Evolutionary conservation across 2,113 vertebrate genomes (phyloP).

Genomic region (Rhipidura dahli): DNA sequence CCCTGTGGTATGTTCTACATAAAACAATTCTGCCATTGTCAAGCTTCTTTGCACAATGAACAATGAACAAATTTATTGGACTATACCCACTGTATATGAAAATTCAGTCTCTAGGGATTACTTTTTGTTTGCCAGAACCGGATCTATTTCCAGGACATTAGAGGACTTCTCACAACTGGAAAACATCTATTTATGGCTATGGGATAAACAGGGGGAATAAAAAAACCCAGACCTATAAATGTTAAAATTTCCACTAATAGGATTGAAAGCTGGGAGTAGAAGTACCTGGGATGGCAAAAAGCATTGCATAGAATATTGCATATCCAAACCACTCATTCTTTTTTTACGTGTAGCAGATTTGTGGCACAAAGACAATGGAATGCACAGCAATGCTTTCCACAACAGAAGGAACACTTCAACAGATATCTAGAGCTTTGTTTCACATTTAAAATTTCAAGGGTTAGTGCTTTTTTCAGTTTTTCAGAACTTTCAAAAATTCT

Average conservation of each 20-base stretch:
- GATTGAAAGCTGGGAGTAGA: neutral
- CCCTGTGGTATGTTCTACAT: neutral
- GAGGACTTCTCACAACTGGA: neutral
- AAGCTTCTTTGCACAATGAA: neutral
- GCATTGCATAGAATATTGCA: neutral
- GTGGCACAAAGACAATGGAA: neutral
- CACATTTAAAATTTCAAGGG: neutral
- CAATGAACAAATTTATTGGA: neutral
- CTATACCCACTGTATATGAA: neutral
- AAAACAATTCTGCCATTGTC: conserved; percentile 16
- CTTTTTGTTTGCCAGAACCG: neutral
- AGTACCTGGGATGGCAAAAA: neutral
- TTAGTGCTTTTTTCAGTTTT: neutral
- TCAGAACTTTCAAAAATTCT: neutral
- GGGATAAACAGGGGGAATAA: neutral
- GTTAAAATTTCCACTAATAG: neutral
- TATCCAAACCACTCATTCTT: neutral
- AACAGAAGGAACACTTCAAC: neutral
- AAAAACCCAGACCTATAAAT: neutral
- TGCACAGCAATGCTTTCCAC: neutral
- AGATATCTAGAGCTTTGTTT: neutral
- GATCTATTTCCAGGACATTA: neutral
- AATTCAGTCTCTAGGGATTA: neutral
- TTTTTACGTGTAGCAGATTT: neutral
- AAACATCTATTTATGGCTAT: neutral